A percentile compares a stretch with the other conserved stretches of the same genome.
These are phyloP conservation scores for Drosophila nigrodunni DNA, from an alignment of 1,140 invertebrate genomes.

Conservation along the genomic window DNA sequence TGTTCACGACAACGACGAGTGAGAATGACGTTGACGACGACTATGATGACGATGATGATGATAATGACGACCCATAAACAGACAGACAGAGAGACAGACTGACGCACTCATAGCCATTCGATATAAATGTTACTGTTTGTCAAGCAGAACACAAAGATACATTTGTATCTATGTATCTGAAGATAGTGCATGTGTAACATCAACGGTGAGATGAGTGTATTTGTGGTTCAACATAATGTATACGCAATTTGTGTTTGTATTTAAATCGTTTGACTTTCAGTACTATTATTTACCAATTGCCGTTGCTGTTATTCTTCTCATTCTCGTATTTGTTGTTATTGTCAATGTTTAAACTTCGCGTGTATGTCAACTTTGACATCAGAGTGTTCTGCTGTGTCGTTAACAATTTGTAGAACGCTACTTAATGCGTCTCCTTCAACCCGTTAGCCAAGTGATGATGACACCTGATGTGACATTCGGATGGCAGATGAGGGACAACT, in stretches of 20 bases:
- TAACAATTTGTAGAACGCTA: conserved; percentile 58
- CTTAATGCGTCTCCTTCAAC: conserved; percentile 48
- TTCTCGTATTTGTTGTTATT: conserved; percentile 12
- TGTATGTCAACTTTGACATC: conserved; percentile 66
- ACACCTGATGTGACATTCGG: conserved; percentile 62
- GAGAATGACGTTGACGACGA: conserved; percentile 41
- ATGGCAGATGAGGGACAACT: conserved; percentile 18
- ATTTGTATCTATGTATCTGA: conserved; percentile 46
- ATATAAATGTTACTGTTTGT: conserved; percentile 44
- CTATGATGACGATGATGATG: conserved; percentile 34
- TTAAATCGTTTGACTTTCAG: conserved; percentile 58
- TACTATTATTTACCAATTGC: conserved; percentile 16
- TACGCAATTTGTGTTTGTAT: conserved; percentile 54
- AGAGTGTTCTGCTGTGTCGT: conserved; percentile 43
- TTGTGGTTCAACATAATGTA: conserved; percentile 22
- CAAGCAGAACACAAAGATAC: conserved; percentile 29
- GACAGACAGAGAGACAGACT: conserved; percentile 13
- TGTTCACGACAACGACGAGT: conserved; percentile 52
- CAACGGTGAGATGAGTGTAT: conserved; percentile 15
- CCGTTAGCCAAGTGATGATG: conserved; percentile 54
- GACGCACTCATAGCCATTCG: conserved; percentile 37
- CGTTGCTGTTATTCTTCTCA: background rate
- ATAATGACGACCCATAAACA: conserved; percentile 58
- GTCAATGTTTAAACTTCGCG: conserved; percentile 15
- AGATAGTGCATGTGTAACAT: background rate